phyloP scores from a whole-genome alignment of 2,888 invertebrate genomes.

The Augiades crinisus region DNA sequence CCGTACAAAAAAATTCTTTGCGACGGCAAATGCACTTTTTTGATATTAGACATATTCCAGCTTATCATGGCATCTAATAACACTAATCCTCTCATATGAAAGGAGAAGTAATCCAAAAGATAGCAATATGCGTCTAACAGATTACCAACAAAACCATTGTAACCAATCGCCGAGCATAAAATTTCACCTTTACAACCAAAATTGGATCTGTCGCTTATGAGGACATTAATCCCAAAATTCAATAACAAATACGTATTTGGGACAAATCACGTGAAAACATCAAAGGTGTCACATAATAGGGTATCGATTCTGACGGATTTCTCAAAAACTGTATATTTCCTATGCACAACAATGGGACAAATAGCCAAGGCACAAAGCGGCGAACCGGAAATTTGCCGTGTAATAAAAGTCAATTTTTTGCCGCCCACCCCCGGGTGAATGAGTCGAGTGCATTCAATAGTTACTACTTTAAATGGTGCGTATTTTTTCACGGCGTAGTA shows the following conservation, averaged over 20 bases:
- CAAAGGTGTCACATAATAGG: slow-evolving; percentile 28
- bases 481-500: slow-evolving; percentile 13
- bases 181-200: slow-evolving; percentile 26
- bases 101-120: slow-evolving; percentile 1
- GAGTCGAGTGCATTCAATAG: slow-evolving; percentile 17
- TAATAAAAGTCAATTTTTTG: slow-evolving; percentile 24
- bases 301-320: slow-evolving; percentile 10
- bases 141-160: slow-evolving; percentile 9
- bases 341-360: slow-evolving; percentile 10
- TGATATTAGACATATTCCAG: background rate
- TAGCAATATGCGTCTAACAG: slow-evolving; percentile 1
- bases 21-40: no score
- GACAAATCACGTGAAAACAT: slow-evolving; percentile 37
- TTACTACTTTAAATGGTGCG: slow-evolving; percentile 17
- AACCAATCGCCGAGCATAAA: background rate
- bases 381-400: slow-evolving; percentile 23
- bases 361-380: slow-evolving; percentile 11
- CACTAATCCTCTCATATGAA: background rate
- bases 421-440: slow-evolving; percentile 9
- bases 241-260: slow-evolving; percentile 38
- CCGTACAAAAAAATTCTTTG: no score
- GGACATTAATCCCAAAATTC: slow-evolving; percentile 40
- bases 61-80: slow-evolving; percentile 8
- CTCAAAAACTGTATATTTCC: slow-evolving; percentile 23
- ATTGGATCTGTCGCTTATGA: slow-evolving; percentile 35